Evolutionary conservation across 2,888 invertebrate species (phyloP).

Genomic region (Capitulum mitella): DNA sequence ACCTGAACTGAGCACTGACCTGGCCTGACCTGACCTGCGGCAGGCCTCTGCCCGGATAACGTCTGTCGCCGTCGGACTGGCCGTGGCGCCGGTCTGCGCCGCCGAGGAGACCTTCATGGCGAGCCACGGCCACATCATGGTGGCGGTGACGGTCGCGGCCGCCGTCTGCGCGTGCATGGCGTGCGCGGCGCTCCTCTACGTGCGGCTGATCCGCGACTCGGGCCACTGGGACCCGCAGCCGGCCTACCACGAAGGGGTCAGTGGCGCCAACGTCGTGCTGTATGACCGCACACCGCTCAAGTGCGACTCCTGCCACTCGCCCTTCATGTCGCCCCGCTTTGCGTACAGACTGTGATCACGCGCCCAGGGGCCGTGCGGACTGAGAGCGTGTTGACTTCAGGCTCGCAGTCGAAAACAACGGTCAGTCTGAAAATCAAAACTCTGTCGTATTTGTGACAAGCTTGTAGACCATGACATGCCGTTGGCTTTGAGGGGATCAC

Average conservation of each 20-base stretch:
- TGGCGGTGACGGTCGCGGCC: not conserved
- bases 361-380: too few species aligned
- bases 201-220: not conserved
- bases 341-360: not conserved
- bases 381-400: too few species aligned
- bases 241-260: conserved; percentile 13
- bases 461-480: too few species aligned
- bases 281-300: not conserved
- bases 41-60: not conserved
- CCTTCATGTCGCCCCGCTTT: not conserved
- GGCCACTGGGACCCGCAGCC: conserved; percentile 13
- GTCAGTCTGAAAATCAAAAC: too few species aligned
- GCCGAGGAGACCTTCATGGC: not conserved
- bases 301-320: not conserved
- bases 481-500: too few species aligned
- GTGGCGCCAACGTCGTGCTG: not conserved
- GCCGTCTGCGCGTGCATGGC: not conserved
- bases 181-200: not conserved
- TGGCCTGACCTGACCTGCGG: not conserved
- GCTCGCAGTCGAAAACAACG: too few species aligned
- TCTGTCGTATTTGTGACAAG: too few species aligned
- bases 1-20: not conserved
- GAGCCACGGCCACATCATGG: not conserved
- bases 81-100: not conserved
- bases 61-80: not conserved